Evolutionary conservation across 2,888 invertebrate genomes (phyloP).

Genomic region (Oxyteleia sp.): DNA sequence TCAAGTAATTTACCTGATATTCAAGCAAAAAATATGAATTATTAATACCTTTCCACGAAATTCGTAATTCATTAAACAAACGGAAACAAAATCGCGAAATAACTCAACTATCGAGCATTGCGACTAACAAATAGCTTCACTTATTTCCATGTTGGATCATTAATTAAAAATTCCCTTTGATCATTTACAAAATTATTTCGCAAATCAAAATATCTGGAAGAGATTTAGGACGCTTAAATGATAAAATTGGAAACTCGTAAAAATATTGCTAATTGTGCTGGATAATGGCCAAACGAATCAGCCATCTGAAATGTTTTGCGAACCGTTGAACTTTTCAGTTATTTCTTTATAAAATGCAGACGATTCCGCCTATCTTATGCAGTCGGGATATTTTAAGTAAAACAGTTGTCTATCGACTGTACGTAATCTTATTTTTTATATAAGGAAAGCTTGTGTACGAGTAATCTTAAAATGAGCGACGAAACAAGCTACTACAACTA

Average conservation of each 20-base stretch:
- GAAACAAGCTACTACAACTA: no score
- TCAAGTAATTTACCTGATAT: no score
- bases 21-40: no score
- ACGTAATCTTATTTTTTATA: constrained; percentile 8
- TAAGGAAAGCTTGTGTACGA: neutral
- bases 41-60: no score
- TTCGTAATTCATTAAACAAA: no score
- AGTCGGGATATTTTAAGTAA: neutral
- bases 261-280: constrained; percentile 11
- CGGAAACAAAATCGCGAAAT: no score
- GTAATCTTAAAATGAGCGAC: no score
- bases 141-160: no score
- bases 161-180: neutral
- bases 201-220: constrained; percentile 2
- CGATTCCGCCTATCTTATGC: neutral
- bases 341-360: neutral
- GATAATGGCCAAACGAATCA: constrained; percentile 9
- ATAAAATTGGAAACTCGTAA: neutral
- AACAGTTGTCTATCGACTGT: constrained; percentile 7
- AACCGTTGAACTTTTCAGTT: constrained; percentile 1
- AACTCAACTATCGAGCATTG: no score
- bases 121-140: no score
- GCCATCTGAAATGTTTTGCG: constrained; percentile 6
- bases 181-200: neutral
- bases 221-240: neutral